phyloP scores from a whole-genome alignment of 2,888 invertebrate species.

The Cerceris ruficornis region DNA sequence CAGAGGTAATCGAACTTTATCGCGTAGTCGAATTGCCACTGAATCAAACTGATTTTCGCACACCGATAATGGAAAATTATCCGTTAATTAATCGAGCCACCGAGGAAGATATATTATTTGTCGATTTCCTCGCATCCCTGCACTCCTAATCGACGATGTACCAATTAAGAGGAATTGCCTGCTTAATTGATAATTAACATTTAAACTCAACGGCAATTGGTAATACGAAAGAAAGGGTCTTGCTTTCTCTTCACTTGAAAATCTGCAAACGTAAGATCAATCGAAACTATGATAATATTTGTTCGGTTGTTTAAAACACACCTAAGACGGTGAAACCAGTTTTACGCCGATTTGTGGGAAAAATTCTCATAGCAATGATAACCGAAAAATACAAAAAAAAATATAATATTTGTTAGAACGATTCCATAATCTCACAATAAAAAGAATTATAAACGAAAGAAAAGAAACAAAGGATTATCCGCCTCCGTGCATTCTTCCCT shows the following conservation, averaged over 20 bases:
- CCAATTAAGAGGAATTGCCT: slow-evolving; percentile 47
- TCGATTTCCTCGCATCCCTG: slow-evolving; percentile 41
- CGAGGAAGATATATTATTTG: slow-evolving; percentile 39
- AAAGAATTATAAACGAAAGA: no score
- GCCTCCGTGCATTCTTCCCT: no score
- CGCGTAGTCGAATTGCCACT: slow-evolving; percentile 22
- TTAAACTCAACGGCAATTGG: slow-evolving; percentile 13
- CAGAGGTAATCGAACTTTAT: slow-evolving; percentile 26
- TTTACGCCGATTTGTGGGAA: no score
- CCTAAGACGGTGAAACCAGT: no score
- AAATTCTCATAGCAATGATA: no score
- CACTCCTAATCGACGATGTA: slow-evolving; percentile 29
- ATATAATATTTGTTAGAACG: no score
- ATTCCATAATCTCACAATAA: no score
- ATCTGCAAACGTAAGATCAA: not conserved
- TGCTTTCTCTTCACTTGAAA: not conserved
- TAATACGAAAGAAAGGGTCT: not conserved
- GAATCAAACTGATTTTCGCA: slow-evolving; percentile 27
- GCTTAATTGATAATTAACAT: slow-evolving; percentile 30
- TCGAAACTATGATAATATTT: no score
- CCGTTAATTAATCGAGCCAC: slow-evolving; percentile 49
- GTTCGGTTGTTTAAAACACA: no score
- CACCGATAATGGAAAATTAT: slow-evolving; percentile 48
- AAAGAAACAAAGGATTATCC: no score
- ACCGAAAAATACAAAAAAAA: no score